Evolutionary conservation across 2,113 vertebrate genomes (phyloP).

Genomic region (Mus spicilegus): DNA sequence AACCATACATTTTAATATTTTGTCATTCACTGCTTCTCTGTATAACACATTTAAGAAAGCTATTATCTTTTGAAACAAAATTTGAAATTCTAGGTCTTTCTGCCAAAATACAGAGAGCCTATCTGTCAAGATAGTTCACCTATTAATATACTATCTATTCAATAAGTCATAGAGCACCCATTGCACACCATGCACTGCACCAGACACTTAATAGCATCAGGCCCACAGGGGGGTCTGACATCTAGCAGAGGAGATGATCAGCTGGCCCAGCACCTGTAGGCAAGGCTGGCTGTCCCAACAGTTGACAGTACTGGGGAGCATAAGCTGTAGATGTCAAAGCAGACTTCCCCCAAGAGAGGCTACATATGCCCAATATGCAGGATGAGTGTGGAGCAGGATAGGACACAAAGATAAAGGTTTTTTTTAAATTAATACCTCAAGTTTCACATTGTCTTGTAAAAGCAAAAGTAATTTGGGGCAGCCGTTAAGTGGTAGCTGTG

Average conservation of each 20-base stretch:
- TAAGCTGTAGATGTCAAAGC: not conserved
- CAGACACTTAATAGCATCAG: not conserved
- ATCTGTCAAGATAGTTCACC: not conserved
- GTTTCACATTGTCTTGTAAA: not conserved
- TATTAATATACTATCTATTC: not conserved
- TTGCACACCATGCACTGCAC: not conserved
- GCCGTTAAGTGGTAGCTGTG: not conserved
- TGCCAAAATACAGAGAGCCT: slow-evolving; percentile 13
- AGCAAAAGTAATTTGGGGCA: not conserved
- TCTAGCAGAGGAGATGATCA: not conserved
- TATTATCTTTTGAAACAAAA: slow-evolving; percentile 25
- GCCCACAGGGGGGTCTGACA: not conserved
- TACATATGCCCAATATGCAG: not conserved
- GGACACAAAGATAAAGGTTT: not conserved
- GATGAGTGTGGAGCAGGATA: not conserved
- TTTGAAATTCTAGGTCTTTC: not conserved
- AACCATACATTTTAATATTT: not conserved
- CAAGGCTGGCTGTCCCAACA: not conserved
- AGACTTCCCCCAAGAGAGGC: not conserved
- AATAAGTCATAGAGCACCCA: not conserved
- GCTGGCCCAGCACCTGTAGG: not conserved
- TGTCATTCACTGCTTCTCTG: not conserved
- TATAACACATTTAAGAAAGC: not conserved
- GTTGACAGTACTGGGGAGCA: not conserved
- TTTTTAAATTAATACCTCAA: not conserved